A percentile compares a stretch with the other conserved stretches of the same genome.
These are phyloP conservation scores for Podarcis lilfordi DNA, from an alignment of 2,797 vertebrate species.

Conservation along the genomic window DNA sequence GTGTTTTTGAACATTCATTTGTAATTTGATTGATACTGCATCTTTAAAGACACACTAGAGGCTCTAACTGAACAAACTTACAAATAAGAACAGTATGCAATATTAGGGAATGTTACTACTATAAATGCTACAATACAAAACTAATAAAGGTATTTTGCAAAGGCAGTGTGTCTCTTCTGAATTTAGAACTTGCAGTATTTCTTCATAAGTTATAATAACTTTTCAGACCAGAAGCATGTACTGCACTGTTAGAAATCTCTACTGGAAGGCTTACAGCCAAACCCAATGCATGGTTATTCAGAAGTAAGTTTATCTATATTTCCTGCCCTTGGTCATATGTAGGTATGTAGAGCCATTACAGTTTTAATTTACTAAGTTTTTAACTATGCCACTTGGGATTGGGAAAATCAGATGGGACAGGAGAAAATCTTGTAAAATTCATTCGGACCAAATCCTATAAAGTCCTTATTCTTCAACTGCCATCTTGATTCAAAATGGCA, in stretches of 20 bases:
- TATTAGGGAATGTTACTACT: conserved; percentile 76
- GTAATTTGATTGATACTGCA: conserved; percentile 59
- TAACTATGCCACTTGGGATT: not conserved
- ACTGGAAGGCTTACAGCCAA: not conserved
- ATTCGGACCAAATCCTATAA: not conserved
- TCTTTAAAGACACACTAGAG: conserved; percentile 66
- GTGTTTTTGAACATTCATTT: conserved; percentile 39
- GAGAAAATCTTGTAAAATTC: not conserved
- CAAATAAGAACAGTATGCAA: conserved; percentile 73
- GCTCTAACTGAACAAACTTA: conserved; percentile 63
- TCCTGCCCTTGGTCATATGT: not conserved
- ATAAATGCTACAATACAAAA: conserved; percentile 65
- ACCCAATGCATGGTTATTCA: not conserved
- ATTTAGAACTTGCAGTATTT: conserved; percentile 30
- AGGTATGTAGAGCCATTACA: not conserved
- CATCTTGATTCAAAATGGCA: no score
- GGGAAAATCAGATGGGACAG: not conserved
- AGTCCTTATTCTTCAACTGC: not conserved
- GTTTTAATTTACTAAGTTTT: not conserved
- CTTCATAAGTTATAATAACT: not conserved
- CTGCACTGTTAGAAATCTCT: not conserved
- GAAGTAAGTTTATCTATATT: not conserved
- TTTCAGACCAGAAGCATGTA: not conserved
- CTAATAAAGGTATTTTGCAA: conserved; percentile 78
- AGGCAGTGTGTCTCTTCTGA: conserved; percentile 42